Base-by-base conservation (phyloP, 1,140 invertebrate species). In the Temnothorax curvispinosus region DNA sequence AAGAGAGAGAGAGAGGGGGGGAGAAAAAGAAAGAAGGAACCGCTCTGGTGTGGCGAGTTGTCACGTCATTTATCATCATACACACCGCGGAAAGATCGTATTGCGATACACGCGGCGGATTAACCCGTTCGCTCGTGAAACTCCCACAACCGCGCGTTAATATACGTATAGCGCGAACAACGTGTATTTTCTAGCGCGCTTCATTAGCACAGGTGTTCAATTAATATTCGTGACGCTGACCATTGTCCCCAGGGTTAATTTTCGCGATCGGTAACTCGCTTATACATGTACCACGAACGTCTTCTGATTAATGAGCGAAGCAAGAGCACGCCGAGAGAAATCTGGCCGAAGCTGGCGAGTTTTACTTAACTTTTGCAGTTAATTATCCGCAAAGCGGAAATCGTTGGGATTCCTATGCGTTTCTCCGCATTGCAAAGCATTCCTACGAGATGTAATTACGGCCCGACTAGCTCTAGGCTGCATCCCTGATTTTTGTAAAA, bases 1-100 rank as follows among this genome's bases (percentile, higher is more conserved):
- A 11, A 27, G 27, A 27, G 6, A 15, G 1, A 74, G 11, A 54
- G 6, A 47, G 11, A 32, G n/a, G 6, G 11, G 4, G 7, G 18
- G 47, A 64, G 32, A 64, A 85, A 44, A 67, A 35, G 44, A 60
- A 75, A 62, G 58, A 44, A 60, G 15, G 50, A 18, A 52, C 32
- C 65, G 58, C 54, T 58, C 58, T 50, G 72, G 38, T 72, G 74
- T 58, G 67, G 72, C 54, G 77, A 64, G 60, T 88, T 81, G 88
- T 86, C 88, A 81, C 88, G 88, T 89, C 88, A 81, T 89, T 86
- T 89, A 89, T 89, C 88, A 89, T 75, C 60, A 56, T 32, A 32
- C 32, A 35, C 71, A 56, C 75, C 75, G 80, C 54, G 84, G 69
- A 89, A 89, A 85, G 88, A 87, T 86, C 69, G 60, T 58, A 89